Evolutionary conservation across 2,113 vertebrate species (phyloP).

Genomic region (Salvator merianae): DNA sequence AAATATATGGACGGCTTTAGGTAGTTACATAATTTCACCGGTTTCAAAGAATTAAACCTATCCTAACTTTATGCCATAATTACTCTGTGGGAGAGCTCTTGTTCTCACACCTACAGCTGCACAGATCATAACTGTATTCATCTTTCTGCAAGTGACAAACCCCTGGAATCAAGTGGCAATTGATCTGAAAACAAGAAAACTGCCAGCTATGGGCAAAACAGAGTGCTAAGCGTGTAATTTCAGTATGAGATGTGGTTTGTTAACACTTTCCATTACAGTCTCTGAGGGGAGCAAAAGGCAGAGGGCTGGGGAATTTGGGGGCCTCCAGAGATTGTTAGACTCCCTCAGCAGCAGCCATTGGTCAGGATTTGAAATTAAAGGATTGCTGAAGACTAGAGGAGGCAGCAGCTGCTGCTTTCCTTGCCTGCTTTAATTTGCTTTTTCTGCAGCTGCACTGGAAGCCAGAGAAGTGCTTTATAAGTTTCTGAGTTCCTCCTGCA

Average conservation of each 20-base stretch:
- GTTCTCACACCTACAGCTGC: background rate
- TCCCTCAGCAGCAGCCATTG: too few species aligned
- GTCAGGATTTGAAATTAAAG: too few species aligned
- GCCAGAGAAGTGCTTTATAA: too few species aligned
- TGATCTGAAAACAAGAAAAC: background rate
- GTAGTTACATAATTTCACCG: too few species aligned
- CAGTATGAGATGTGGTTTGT: background rate
- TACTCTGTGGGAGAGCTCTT: background rate
- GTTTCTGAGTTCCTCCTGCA: too few species aligned
- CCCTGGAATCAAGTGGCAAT: background rate
- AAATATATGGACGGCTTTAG: background rate
- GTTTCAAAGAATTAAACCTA: background rate
- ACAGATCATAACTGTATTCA: background rate
- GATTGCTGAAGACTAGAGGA: too few species aligned
- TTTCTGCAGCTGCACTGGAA: too few species aligned
- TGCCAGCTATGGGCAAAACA: background rate
- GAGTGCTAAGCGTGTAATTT: background rate
- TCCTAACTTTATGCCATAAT: too few species aligned
- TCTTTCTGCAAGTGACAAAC: background rate
- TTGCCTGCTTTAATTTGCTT: too few species aligned
- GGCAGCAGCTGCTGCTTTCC: too few species aligned
- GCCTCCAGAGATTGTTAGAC: too few species aligned
- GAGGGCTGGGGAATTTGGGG: too few species aligned
- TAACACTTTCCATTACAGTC: background rate
- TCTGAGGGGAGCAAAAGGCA: background rate